phyloP scores from a whole-genome alignment of 2,888 invertebrate genomes.

The Stenodema calcarata region DNA sequence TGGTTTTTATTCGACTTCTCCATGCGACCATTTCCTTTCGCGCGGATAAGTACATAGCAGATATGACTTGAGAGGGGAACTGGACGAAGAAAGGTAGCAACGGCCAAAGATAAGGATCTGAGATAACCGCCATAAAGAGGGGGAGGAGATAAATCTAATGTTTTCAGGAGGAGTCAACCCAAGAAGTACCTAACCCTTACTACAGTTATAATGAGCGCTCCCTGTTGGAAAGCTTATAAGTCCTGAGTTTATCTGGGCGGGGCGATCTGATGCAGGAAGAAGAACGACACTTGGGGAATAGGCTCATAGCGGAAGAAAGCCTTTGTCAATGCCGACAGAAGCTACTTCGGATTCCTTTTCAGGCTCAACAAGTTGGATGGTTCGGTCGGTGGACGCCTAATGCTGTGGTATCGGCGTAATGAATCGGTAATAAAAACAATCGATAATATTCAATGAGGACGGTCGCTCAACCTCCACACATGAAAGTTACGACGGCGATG shows the following conservation, averaged over 20 bases:
- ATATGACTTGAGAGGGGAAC: neutral
- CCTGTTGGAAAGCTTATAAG: neutral
- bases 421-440: neutral
- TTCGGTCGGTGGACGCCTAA: neutral
- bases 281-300: constrained; percentile 5
- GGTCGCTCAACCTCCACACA: neutral
- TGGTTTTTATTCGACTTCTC: too few relatives aligned
- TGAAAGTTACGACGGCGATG: neutral
- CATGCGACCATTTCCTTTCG: neutral
- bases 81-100: neutral
- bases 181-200: neutral
- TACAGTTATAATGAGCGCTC: constrained; percentile 2
- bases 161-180: neutral
- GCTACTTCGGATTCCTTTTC: constrained; percentile 4
- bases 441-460: neutral
- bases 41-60: neutral
- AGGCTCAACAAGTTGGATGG: neutral
- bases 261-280: constrained; percentile 11
- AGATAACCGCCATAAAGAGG: neutral
- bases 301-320: neutral
- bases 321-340: neutral
- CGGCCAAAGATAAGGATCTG: neutral
- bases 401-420: neutral
- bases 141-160: neutral
- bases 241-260: neutral